These are phyloP conservation scores for Pilophorus perplexus DNA, from an alignment of 2,888 invertebrate genomes.

Conservation along the genomic window DNA sequence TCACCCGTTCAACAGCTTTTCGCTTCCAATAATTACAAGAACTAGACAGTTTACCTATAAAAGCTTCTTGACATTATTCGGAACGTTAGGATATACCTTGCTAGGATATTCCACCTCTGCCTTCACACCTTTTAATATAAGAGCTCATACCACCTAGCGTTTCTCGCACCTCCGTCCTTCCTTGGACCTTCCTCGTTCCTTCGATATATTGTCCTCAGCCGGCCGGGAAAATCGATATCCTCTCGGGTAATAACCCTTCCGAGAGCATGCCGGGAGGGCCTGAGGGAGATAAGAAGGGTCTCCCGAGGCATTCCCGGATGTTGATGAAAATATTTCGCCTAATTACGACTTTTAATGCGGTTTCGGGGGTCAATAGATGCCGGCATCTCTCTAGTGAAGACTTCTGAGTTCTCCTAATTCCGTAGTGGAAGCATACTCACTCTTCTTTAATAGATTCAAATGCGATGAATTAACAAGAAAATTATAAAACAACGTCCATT, in stretches of 20 bases:
- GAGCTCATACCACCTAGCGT: constrained; percentile 5
- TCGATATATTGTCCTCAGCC: constrained; percentile 21
- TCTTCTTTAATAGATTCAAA: no score
- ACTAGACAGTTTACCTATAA: no score
- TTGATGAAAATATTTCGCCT: constrained; percentile 38
- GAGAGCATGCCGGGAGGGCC: constrained; percentile 12
- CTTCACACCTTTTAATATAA: constrained; percentile 19
- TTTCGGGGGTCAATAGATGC: constrained; percentile 10
- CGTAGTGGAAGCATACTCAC: no score
- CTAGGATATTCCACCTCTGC: no score
- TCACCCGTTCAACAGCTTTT: no score
- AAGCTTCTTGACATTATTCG: no score
- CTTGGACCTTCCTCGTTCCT: constrained; percentile 1
- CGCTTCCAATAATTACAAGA: no score
- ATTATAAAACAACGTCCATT: no score
- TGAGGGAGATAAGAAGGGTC: not conserved
- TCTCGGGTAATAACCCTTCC: constrained; percentile 17
- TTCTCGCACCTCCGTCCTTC: not conserved
- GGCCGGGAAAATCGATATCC: constrained; percentile 8
- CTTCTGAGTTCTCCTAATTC: no score
- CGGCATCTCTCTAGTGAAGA: no score
- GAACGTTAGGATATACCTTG: no score
- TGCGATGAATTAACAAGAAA: no score
- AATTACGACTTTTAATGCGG: constrained; percentile 25
- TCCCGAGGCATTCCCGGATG: constrained; percentile 11